Percentiles rank a stretch among this genome's conserved stretches.
Evolutionary conservation across 2,113 vertebrate species (phyloP).

Genomic region (human): GRCh38 chr4:84966001-84966500

Average conservation of each 20-base stretch:
- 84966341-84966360: neutral
- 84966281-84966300: neutral
- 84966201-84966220: conserved; percentile 32
- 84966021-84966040: neutral
- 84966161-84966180: neutral
- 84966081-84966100: conserved; percentile 32
- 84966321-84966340: neutral
- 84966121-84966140: conserved; percentile 57
- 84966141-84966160: neutral
- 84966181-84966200: neutral
- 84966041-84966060: conserved; percentile 51
- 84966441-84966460: conserved; percentile 67
- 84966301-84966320: neutral
- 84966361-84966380: neutral
- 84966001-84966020: neutral
- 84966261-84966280: neutral
- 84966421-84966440: conserved; percentile 62
- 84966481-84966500: conserved; percentile 46
- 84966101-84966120: conserved; percentile 49
- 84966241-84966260: neutral
- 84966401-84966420: neutral
- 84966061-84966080: conserved; percentile 60
- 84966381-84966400: conserved; percentile 13
- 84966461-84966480: neutral
- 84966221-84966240: conserved; percentile 24